phyloP scores from a whole-genome alignment of 2,888 invertebrate genomes.

The Invenusta paracnida region DNA sequence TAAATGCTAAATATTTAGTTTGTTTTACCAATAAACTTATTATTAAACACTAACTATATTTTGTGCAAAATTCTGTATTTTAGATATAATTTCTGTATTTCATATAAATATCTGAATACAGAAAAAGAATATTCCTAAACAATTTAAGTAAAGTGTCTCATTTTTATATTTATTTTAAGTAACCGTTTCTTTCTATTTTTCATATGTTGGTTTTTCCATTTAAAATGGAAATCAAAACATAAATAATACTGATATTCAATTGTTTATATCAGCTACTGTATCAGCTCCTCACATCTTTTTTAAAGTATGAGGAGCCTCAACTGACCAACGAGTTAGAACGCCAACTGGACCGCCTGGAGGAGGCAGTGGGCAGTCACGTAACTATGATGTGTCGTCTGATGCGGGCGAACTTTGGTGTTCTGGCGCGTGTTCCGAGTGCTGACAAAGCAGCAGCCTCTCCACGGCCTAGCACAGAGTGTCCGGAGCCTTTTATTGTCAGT shows the following conservation, averaged over 20 bases:
- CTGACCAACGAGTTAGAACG: neutral
- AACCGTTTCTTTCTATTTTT: no score
- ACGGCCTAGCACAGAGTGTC: neutral
- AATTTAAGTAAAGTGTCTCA: no score
- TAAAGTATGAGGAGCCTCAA: neutral
- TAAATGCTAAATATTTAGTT: no score
- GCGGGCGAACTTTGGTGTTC: neutral
- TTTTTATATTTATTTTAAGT: no score
- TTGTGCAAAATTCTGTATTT: no score
- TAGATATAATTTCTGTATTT: no score
- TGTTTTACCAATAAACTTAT: no score
- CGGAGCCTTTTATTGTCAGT: neutral
- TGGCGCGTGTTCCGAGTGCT: neutral
- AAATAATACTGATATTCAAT: neutral
- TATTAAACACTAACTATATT: no score
- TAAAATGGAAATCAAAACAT: no score
- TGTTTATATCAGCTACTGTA: neutral
- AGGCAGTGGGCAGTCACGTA: neutral
- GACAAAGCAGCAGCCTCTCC: neutral
- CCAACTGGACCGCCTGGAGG: neutral
- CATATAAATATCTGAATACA: no score
- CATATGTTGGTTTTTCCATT: no score
- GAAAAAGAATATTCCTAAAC: no score
- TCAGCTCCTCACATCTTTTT: neutral
- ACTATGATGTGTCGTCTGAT: neutral